Evolutionary conservation across 37 sponge, comb jelly and placozoan species (phyloP).

Genomic region (Geodia barretti): DNA sequence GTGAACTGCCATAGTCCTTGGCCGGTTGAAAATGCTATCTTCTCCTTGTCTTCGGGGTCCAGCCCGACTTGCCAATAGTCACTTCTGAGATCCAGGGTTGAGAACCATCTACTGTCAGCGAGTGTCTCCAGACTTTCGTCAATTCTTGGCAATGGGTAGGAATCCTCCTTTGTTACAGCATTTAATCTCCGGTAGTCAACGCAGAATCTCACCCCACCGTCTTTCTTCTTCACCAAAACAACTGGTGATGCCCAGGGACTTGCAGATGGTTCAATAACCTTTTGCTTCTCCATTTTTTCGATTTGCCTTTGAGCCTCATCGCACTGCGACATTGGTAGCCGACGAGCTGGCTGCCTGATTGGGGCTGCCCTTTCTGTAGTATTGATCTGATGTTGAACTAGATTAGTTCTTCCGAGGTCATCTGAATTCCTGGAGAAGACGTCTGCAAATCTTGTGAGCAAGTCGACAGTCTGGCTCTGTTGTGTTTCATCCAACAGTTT

Average conservation of each 20-base stretch:
- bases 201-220: not conserved
- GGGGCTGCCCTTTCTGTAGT: conserved; percentile 38
- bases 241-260: conserved; percentile 66
- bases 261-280: conserved; percentile 33
- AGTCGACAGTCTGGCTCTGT: not conserved
- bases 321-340: conserved; percentile 26
- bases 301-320: conserved; percentile 7
- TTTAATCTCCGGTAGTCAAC: conserved; percentile 41
- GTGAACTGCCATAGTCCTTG: conserved; percentile 53
- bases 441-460: not conserved
- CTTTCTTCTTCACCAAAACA: not conserved
- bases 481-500: not conserved
- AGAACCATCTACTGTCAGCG: conserved; percentile 29
- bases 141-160: conserved; percentile 45
- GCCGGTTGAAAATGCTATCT: conserved; percentile 60
- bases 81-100: conserved; percentile 47
- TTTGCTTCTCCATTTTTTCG: conserved; percentile 24
- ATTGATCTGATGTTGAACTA: conserved; percentile 37
- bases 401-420: conserved; percentile 29
- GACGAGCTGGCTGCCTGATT: conserved; percentile 36
- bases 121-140: conserved; percentile 49
- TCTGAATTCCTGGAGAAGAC: conserved; percentile 19
- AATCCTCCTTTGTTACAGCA: conserved; percentile 5
- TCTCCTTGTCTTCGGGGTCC: conserved; percentile 20
- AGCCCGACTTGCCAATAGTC: conserved; percentile 75